Conservation (phyloP, 2,113 vertebrate genomes). For the Leptobrachium ailaonicum region DNA sequence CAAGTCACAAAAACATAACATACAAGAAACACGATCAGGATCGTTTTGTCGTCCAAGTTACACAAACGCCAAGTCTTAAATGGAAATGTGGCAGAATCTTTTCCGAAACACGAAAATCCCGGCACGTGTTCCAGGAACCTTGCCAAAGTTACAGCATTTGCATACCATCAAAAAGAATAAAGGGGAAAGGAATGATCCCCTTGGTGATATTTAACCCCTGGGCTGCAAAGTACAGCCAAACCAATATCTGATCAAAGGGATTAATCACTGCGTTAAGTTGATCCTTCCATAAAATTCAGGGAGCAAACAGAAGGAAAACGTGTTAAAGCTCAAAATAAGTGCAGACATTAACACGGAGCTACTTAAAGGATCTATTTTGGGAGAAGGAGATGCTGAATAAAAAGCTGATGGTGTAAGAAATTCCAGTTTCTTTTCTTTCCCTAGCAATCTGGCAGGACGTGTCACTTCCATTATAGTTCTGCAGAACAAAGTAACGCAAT, state of each 20-base stretch:
- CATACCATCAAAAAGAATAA: neutral
- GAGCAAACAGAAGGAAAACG: too few species aligned
- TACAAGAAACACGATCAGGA: too few species aligned
- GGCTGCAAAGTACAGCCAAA: neutral
- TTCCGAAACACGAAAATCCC: slow-evolving; percentile 5
- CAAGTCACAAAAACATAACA: too few species aligned
- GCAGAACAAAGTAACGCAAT: slow-evolving; percentile 8
- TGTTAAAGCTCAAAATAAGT: too few species aligned
- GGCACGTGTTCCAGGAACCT: neutral
- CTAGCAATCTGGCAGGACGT: neutral
- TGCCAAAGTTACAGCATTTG: neutral
- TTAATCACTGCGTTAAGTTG: too few species aligned
- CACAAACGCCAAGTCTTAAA: neutral
- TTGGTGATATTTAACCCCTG: neutral
- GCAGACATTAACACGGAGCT: too few species aligned
- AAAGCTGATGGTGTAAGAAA: neutral
- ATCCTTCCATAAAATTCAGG: too few species aligned
- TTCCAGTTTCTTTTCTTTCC: neutral
- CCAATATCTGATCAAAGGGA: too few species aligned
- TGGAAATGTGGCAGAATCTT: neutral
- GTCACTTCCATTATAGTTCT: neutral
- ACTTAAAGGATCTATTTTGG: neutral
- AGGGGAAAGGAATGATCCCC: neutral
- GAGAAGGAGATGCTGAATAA: neutral
- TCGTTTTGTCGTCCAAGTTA: too few species aligned